A percentile compares a stretch with the other conserved stretches of the same genome.
Conservation (phyloP, 30 jellyfish, hydroid and myxozoan genomes). For the Catostylus mosaicus region DNA sequence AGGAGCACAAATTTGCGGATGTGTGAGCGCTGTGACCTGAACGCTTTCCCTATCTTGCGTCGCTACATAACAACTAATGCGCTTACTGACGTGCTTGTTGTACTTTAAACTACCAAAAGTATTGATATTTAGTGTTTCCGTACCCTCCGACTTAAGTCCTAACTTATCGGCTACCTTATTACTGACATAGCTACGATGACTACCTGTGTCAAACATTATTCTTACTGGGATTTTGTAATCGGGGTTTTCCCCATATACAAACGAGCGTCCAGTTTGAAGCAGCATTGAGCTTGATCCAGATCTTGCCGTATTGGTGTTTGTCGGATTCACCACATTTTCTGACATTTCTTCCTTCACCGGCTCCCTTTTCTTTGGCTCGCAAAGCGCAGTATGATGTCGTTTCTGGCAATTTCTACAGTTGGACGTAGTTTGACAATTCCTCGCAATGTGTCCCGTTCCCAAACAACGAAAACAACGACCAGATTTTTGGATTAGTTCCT, state of each 20-base stretch:
- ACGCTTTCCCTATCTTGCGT: conserved; percentile 17
- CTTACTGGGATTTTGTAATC: not conserved
- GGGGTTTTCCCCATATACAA: conserved; percentile 47
- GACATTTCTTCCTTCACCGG: not conserved
- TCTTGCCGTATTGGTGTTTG: not conserved
- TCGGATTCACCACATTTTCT: conserved; percentile 10
- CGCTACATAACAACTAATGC: conserved; percentile 20
- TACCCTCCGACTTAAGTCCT: conserved; percentile 18
- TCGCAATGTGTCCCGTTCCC: conserved; percentile 13
- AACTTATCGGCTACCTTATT: conserved; percentile 34
- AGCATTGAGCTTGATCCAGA: not conserved
- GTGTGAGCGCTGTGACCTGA: conserved; percentile 15
- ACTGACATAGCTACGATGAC: conserved; percentile 50
- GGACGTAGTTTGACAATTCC: not conserved
- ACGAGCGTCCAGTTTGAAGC: conserved; percentile 52
- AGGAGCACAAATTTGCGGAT: conserved; percentile 21
- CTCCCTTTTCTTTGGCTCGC: not conserved
- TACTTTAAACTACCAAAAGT: conserved; percentile 60
- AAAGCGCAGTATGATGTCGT: not conserved
- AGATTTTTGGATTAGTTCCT: not conserved
- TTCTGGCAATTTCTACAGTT: conserved; percentile 30
- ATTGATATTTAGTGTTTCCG: conserved; percentile 25
- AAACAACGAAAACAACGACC: conserved; percentile 35
- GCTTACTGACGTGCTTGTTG: conserved; percentile 23
- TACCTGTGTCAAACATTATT: conserved; percentile 54